Conservation (phyloP, 1,140 invertebrate species). For the Bombyx mandarina region DNA sequence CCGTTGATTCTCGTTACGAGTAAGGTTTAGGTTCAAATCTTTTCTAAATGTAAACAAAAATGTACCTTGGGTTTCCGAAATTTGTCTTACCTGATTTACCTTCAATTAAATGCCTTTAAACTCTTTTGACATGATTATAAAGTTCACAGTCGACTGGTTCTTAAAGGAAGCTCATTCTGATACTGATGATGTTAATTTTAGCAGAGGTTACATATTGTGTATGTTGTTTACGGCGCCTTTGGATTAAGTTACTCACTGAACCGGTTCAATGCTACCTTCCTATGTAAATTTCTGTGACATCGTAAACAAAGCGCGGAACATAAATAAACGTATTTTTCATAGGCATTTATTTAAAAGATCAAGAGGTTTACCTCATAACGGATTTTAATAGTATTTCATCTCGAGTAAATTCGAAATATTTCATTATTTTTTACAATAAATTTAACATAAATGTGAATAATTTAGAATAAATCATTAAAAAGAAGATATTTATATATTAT, state of each 20-base stretch:
- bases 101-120: slow-evolving; percentile 18
- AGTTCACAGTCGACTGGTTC: slow-evolving; percentile 9
- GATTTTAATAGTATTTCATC: too few relatives aligned
- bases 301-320: too few relatives aligned
- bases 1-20: slow-evolving; percentile 7
- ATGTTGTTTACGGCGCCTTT: neutral
- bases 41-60: slow-evolving; percentile 16
- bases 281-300: too few relatives aligned
- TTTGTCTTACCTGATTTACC: slow-evolving; percentile 13
- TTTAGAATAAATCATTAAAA: too few relatives aligned
- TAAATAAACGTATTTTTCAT: too few relatives aligned
- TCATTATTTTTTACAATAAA: too few relatives aligned
- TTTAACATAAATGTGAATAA: too few relatives aligned
- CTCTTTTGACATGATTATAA: slow-evolving; percentile 10
- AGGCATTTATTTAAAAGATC: too few relatives aligned
- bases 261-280: too few relatives aligned
- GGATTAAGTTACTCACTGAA: too few relatives aligned
- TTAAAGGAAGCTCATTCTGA: slow-evolving; percentile 8
- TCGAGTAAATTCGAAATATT: too few relatives aligned
- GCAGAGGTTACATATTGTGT: neutral
- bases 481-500: too few relatives aligned
- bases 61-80: slow-evolving; percentile 6
- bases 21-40: slow-evolving; percentile 12
- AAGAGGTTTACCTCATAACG: neutral
- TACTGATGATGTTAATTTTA: slow-evolving; percentile 5